phyloP scores from a whole-genome alignment of 2,888 invertebrate species.

The Clistopyga incitator region DNA sequence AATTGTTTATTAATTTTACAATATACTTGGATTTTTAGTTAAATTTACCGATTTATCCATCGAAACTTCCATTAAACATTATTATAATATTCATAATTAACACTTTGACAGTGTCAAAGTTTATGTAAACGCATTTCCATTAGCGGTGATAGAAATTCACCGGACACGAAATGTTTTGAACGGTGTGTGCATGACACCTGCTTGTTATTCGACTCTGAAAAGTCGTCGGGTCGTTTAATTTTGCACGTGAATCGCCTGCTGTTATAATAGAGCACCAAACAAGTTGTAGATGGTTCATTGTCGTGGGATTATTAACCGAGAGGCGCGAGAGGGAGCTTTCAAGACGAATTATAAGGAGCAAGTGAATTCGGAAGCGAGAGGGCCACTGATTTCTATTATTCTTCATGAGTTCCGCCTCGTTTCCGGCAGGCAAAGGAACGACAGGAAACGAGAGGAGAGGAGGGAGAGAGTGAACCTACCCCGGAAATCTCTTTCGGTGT shows the following conservation, averaged over 20 bases:
- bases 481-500: slow-evolving; percentile 64
- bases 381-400: slow-evolving; percentile 57
- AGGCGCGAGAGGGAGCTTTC: not conserved
- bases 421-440: slow-evolving; percentile 55
- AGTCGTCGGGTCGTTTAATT: not conserved
- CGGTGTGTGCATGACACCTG: not conserved
- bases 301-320: slow-evolving; percentile 26
- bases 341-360: slow-evolving; percentile 27
- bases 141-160: too few relatives aligned
- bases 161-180: not conserved
- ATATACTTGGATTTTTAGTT: too few relatives aligned
- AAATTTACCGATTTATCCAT: too few relatives aligned
- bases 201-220: slow-evolving; percentile 13
- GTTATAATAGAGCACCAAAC: not conserved
- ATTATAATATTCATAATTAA: too few relatives aligned
- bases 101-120: too few relatives aligned
- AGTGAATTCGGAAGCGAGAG: slow-evolving; percentile 33
- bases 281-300: slow-evolving; percentile 35
- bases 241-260: slow-evolving; percentile 3
- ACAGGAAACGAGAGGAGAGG: slow-evolving; percentile 51
- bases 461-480: slow-evolving; percentile 60
- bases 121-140: too few relatives aligned
- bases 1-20: too few relatives aligned
- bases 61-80: too few relatives aligned
- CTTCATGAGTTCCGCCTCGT: slow-evolving; percentile 33